Evolutionary conservation across 2,888 invertebrate species (phyloP).

Genomic region (Alviniconcha strummeri): DNA sequence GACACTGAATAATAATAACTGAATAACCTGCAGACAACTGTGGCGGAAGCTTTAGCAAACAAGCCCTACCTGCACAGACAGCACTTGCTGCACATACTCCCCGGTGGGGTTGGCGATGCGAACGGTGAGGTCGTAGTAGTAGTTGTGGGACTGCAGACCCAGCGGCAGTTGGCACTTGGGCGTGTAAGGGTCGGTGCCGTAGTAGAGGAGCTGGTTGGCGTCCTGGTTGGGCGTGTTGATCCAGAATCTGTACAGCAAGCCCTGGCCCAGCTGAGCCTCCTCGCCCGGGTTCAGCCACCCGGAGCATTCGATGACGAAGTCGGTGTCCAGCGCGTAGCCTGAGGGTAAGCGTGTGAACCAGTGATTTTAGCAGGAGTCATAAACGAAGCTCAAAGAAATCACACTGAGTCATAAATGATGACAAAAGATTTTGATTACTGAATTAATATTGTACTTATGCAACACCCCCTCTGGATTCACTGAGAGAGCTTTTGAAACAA

Average conservation of each 20-base stretch:
- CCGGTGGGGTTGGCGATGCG: constrained; percentile 57
- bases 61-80: constrained; percentile 46
- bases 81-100: constrained; percentile 50
- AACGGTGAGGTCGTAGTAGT: constrained; percentile 50
- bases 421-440: no score
- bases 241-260: constrained; percentile 57
- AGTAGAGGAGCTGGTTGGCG: constrained; percentile 53
- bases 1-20: no score
- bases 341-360: no score
- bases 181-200: constrained; percentile 57
- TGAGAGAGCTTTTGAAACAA: no score
- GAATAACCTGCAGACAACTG: no score
- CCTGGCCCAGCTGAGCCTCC: constrained; percentile 48
- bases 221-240: constrained; percentile 45
- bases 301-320: constrained; percentile 51
- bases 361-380: no score
- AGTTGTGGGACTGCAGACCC: constrained; percentile 45
- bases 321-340: constrained; percentile 49
- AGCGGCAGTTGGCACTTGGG: constrained; percentile 53
- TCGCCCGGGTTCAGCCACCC: constrained; percentile 60
- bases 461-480: no score
- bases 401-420: no score
- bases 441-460: no score
- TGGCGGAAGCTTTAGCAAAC: no score
- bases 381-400: no score